Conservation (phyloP, 2,797 vertebrate genomes). For the Mallotus villosus region DNA sequence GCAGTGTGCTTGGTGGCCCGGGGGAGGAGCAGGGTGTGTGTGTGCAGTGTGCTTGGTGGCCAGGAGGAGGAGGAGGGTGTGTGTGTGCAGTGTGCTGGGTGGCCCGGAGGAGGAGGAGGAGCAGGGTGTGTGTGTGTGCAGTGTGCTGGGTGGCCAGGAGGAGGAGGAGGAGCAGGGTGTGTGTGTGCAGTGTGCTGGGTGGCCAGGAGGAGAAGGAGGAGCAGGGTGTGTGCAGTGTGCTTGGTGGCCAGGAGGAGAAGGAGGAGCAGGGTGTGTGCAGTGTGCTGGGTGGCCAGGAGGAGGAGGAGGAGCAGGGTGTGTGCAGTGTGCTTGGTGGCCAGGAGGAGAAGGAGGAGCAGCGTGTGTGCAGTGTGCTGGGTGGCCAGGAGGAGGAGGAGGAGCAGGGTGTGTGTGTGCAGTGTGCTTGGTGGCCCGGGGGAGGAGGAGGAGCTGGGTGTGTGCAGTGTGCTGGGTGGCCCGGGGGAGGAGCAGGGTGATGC, state of each 20-base stretch:
- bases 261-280: slow-evolving; percentile 8
- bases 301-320: background rate
- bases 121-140: slow-evolving; percentile 18
- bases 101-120: background rate
- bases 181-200: slow-evolving; percentile 14
- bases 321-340: slow-evolving; percentile 4
- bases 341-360: background rate
- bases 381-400: background rate
- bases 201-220: background rate
- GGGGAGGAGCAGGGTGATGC: no score
- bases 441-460: slow-evolving; percentile 12
- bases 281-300: background rate
- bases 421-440: background rate
- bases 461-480: no score
- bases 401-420: slow-evolving; percentile 16
- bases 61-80: background rate
- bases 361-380: slow-evolving; percentile 14
- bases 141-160: background rate
- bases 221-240: slow-evolving; percentile 13
- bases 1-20: background rate
- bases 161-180: background rate
- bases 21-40: slow-evolving; percentile 9
- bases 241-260: background rate
- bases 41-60: slow-evolving; percentile 10
- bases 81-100: slow-evolving; percentile 14